These are phyloP conservation scores for Belonocnema kinseyi DNA, from an alignment of 1,140 invertebrate genomes.

Conservation along the genomic window DNA sequence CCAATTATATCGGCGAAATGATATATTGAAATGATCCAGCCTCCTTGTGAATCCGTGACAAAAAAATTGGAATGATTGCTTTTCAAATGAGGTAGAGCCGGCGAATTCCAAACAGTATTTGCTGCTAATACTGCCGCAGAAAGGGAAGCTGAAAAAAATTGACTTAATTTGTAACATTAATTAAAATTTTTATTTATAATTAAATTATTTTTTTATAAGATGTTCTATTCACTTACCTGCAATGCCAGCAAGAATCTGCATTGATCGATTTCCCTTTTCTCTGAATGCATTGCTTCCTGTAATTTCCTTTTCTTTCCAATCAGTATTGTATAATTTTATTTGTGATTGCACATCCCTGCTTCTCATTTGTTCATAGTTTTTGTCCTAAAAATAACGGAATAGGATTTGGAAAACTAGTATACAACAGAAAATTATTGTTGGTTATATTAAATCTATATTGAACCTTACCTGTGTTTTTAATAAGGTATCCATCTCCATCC, in stretches of 20 bases:
- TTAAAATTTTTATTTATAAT: too few species aligned
- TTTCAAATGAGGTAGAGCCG: background rate
- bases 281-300: background rate
- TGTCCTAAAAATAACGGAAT: background rate
- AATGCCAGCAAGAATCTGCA: conserved; percentile 16
- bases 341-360: background rate
- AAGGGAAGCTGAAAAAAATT: background rate
- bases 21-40: conserved; percentile 21
- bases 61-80: background rate
- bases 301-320: background rate
- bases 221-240: background rate
- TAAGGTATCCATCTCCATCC: background rate
- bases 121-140: conserved; percentile 20
- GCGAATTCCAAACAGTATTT: conserved; percentile 18
- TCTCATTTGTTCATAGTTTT: background rate
- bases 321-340: background rate
- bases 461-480: background rate
- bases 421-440: background rate
- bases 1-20: conserved; percentile 9
- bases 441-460: background rate
- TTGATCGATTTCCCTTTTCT: background rate
- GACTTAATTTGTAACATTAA: too few species aligned
- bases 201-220: background rate
- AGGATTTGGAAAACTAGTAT: background rate
- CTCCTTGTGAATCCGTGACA: conserved; percentile 5